A percentile compares a stretch with the other conserved stretches of the same genome.
phyloP scores from a whole-genome alignment of 2,113 vertebrate genomes.

The Lepidothrix coronata region DNA sequence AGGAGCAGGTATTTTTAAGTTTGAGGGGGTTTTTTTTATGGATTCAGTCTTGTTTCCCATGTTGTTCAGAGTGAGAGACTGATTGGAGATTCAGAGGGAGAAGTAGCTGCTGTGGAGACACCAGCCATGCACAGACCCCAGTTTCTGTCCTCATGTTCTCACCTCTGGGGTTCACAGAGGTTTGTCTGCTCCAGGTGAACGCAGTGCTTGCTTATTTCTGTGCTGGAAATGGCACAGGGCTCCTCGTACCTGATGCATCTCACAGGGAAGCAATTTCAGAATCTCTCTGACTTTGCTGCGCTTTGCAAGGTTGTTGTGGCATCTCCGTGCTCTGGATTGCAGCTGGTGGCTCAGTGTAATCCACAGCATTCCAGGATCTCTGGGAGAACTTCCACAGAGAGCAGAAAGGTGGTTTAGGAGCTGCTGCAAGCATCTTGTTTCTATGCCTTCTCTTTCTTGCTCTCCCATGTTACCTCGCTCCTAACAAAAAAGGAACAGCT shows the following conservation, averaged over 20 bases:
- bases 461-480: background rate
- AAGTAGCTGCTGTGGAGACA: background rate
- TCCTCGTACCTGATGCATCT: background rate
- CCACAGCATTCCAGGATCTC: background rate
- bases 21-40: fast-evolving
- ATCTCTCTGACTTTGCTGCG: background rate
- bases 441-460: background rate
- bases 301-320: background rate
- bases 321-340: background rate
- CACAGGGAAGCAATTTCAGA: background rate
- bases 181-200: background rate
- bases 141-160: background rate
- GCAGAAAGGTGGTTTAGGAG: background rate
- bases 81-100: background rate
- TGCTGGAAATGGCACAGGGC: background rate
- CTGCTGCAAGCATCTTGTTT: background rate
- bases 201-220: background rate
- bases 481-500: background rate
- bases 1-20: background rate
- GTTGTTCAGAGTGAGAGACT: background rate
- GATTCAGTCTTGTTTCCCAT: background rate
- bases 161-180: background rate
- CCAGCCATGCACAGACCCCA: background rate
- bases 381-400: background rate
- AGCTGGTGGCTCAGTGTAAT: background rate